Evolutionary conservation across 2,797 vertebrate species (phyloP).

Genomic region (Alfaro cultratus): DNA sequence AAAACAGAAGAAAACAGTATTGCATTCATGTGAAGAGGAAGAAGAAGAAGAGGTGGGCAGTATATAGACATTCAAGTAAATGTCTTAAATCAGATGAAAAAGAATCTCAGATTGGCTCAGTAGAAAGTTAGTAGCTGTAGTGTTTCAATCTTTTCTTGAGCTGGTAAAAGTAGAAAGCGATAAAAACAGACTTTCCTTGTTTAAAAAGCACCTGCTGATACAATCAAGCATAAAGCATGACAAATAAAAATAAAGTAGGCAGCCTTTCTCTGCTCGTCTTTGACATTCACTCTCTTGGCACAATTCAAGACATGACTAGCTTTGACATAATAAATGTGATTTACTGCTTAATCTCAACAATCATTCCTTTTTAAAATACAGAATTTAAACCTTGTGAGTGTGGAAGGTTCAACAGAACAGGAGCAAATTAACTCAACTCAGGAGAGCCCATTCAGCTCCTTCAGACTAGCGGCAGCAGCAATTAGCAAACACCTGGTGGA

Average conservation of each 20-base stretch:
- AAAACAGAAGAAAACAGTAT: background rate
- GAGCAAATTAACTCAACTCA: background rate
- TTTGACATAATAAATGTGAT: background rate
- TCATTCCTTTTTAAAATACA: background rate
- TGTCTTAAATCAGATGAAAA: background rate
- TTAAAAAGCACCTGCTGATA: background rate
- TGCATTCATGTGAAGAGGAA: background rate
- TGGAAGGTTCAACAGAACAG: background rate
- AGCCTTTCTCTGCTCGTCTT: background rate
- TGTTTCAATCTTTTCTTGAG: conserved; percentile 6
- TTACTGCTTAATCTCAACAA: background rate
- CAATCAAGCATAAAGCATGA: background rate
- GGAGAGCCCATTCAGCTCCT: background rate
- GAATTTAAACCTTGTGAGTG: background rate
- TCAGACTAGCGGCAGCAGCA: too few species aligned
- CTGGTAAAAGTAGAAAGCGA: background rate
- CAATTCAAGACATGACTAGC: background rate
- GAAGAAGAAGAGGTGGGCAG: conserved; percentile 13
- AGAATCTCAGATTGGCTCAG: background rate
- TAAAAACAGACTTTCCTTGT: background rate
- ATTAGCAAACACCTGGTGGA: too few species aligned
- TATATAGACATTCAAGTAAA: conserved; percentile 43
- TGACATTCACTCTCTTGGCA: background rate
- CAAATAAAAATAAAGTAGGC: background rate
- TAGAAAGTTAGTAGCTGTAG: background rate